Base-by-base conservation (phyloP, 2,888 invertebrate species). In the Sussaba pulchella region DNA sequence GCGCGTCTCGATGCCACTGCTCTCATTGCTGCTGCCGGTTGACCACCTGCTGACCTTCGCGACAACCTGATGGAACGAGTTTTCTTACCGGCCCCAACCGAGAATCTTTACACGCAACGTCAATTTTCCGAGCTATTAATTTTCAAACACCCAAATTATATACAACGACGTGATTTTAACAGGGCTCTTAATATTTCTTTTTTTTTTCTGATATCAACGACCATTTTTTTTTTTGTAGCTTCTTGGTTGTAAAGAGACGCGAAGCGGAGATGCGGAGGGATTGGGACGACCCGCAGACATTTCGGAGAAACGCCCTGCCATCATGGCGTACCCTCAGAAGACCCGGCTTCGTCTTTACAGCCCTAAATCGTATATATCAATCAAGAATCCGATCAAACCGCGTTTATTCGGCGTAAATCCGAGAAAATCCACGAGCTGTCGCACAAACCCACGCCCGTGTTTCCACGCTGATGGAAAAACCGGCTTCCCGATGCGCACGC, bases 281-380 rank as follows among this genome's bases (percentile, higher is more conserved):
- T 21, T 12, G 21, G 19, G 12, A 2, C 10, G 43, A 67, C 45
- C 61, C 31, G 63, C 39, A 52, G 21, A 31, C 64, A 69, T n/a
- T 52, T 43, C 72, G 31, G 82, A 83, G 77, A 80, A 80, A 82
- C 82, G 83, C 83, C 83, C 82, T 78, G 69, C 74, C 82, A 70
- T 69, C 21, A 78, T 83, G 83, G 79, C 82, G 79, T 31, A 54
- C 43, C 50, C 63, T 41, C 19, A 5, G 10, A 24, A 26, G 47
- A 69, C 47, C 72, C 77, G 80, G 78, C 57, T 39, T 5, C 4
- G 6, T 5, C 6, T 31, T 6, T 31, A 6, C 31, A 6, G 6
- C 2, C 4, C 31, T 31, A 5, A 2, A 6, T 6, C 31, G 31
- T 2, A 31, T 5, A 31, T 5, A 31, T 5, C 2, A 31, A 31